Percentiles rank a stretch among this genome's conserved stretches.
phyloP scores from a whole-genome alignment of 2,888 invertebrate species.

The Gandaritis pyraliata region DNA sequence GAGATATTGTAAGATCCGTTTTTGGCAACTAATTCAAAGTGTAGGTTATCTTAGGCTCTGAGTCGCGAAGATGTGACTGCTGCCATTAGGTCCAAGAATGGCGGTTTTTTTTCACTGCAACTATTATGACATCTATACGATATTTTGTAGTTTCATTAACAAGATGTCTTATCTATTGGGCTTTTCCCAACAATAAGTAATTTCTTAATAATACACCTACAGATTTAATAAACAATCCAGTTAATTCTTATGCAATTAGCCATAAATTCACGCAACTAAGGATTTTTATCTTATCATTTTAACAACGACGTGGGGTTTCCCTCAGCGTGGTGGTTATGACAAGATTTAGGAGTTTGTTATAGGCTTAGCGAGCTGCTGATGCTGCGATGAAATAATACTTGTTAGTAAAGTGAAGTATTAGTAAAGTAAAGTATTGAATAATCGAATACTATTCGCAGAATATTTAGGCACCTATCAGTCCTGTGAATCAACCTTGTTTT shows the following conservation, averaged over 20 bases:
- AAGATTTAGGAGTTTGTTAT: slow-evolving; percentile 27
- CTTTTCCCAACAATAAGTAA: slow-evolving; percentile 2
- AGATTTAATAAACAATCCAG: slow-evolving; percentile 10
- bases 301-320: slow-evolving; percentile 24
- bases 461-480: background rate
- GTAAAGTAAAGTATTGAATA: too few species aligned
- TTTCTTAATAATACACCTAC: background rate
- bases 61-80: too few species aligned
- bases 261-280: slow-evolving; percentile 19
- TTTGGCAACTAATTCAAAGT: too few species aligned
- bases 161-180: background rate
- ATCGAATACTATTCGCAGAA: background rate
- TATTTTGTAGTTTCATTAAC: too few species aligned
- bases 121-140: too few species aligned
- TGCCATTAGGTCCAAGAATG: too few species aligned
- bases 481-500: slow-evolving; percentile 17
- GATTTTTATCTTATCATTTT: slow-evolving; percentile 21
- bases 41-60: too few species aligned
- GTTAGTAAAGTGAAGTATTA: too few species aligned
- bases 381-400: background rate
- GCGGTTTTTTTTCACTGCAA: too few species aligned
- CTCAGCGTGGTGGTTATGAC: slow-evolving; percentile 9
- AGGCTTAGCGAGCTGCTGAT: background rate
- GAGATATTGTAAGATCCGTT: too few species aligned
- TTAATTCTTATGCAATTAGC: slow-evolving; percentile 18